These are phyloP conservation scores for Bradypodion pumilum DNA, from an alignment of 2,797 vertebrate species.

Conservation along the genomic window DNA sequence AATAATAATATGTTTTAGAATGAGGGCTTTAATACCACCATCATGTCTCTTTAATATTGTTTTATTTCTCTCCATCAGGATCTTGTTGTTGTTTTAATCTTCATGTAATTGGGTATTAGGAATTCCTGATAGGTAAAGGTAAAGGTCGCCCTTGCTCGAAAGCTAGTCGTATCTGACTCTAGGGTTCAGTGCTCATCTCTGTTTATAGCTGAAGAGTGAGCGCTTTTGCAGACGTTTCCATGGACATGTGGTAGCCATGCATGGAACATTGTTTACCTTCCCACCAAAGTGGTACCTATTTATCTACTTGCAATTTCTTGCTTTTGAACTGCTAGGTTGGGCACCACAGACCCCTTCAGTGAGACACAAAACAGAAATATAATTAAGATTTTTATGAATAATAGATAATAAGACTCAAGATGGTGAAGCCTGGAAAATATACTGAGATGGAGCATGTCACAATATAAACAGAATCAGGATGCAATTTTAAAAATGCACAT, in stretches of 20 bases:
- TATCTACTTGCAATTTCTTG: too few species aligned
- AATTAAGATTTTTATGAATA: not conserved
- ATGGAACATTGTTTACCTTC: too few species aligned
- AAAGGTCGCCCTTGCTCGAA: too few species aligned
- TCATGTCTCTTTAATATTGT: not conserved
- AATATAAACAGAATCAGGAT: slow-evolving; percentile 4
- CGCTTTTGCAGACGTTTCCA: too few species aligned
- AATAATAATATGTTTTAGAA: slow-evolving; percentile 16
- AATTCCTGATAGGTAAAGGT: not conserved
- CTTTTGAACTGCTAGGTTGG: too few species aligned
- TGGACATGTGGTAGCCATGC: too few species aligned
- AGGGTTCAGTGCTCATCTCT: too few species aligned
- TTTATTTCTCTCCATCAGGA: slow-evolving; percentile 3
- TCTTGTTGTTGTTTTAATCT: too few species aligned
- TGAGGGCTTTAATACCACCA: not conserved
- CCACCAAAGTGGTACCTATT: too few species aligned
- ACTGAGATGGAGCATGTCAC: not conserved
- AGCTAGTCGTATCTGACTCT: too few species aligned
- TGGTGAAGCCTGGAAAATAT: not conserved
- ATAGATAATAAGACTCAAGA: not conserved
- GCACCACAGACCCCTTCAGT: not conserved
- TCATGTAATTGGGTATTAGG: not conserved
- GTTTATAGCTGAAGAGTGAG: too few species aligned
- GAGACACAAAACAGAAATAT: not conserved
- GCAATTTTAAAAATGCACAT: slow-evolving; percentile 38